A percentile compares a stretch with the other conserved stretches of the same genome.
These are phyloP conservation scores for Hipposideros larvatus DNA, from an alignment of 2,797 vertebrate genomes.

Conservation along the genomic window DNA sequence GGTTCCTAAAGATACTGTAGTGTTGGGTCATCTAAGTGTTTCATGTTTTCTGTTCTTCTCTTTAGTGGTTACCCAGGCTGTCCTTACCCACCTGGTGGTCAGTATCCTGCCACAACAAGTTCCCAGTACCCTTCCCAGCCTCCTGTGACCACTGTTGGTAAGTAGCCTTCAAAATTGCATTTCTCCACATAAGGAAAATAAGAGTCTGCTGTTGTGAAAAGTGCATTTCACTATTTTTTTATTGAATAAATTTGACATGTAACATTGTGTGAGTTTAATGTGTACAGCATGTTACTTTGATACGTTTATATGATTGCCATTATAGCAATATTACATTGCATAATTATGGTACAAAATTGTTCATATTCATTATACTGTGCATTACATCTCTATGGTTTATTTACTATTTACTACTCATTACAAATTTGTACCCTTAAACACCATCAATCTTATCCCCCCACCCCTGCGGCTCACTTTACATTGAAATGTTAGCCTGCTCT, in stretches of 20 bases:
- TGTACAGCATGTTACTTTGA: background rate
- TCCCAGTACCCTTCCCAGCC: slow-evolving; percentile 93
- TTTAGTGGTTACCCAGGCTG: slow-evolving; percentile 93
- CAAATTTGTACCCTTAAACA: background rate
- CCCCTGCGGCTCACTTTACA: background rate
- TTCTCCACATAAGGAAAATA: slow-evolving; percentile 20
- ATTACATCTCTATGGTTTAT: background rate
- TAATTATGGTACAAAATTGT: background rate
- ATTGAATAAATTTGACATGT: background rate
- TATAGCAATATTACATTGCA: background rate
- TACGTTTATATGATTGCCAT: background rate
- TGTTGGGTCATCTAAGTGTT: background rate
- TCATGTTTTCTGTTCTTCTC: slow-evolving; percentile 51
- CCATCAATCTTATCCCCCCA: background rate
- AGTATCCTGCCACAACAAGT: slow-evolving; percentile 94
- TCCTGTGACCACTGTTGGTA: slow-evolving; percentile 95
- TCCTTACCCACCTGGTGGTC: slow-evolving; percentile 93
- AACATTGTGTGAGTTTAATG: background rate
- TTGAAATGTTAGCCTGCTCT: slow-evolving; percentile 28
- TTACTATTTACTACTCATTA: background rate
- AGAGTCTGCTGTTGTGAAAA: slow-evolving; percentile 4
- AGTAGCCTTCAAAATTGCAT: slow-evolving; percentile 85
- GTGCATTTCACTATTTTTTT: background rate
- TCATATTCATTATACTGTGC: background rate
- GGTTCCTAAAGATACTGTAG: background rate